Evolutionary conservation across 2,888 invertebrate genomes (phyloP).

Genomic region (Nephrotoma flavescens): DNA sequence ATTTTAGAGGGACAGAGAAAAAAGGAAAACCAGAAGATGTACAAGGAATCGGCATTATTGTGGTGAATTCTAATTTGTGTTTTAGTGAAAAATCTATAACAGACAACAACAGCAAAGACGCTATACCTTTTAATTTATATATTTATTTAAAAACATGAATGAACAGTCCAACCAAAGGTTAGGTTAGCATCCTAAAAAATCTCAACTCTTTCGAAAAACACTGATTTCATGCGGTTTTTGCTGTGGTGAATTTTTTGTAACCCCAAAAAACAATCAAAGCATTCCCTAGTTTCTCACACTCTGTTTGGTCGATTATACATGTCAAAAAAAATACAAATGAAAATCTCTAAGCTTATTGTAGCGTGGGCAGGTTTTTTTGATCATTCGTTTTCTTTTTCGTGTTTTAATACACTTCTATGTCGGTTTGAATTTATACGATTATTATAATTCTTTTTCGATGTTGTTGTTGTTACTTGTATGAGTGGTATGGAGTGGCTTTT

Average conservation of each 20-base stretch:
- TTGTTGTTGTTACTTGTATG: not conserved
- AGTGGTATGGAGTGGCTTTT: not conserved
- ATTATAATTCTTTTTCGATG: not conserved
- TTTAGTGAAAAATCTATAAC: too few species aligned
- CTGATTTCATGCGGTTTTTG: not conserved
- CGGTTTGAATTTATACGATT: not conserved
- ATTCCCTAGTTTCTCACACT: not conserved
- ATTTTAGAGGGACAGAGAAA: too few species aligned
- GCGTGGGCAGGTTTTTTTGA: not conserved
- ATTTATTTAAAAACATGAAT: not conserved
- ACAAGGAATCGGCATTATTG: too few species aligned
- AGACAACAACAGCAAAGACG: too few species aligned
- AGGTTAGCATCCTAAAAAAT: not conserved
- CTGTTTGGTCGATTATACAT: not conserved
- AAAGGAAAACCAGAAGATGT: too few species aligned
- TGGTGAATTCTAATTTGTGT: too few species aligned
- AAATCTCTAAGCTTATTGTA: not conserved
- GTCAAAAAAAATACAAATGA: not conserved
- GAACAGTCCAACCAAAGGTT: not conserved
- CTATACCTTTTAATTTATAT: too few species aligned
- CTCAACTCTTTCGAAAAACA: not conserved
- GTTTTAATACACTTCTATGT: not conserved
- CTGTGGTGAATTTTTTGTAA: not conserved
- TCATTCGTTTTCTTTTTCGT: not conserved
- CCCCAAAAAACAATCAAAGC: not conserved